Evolutionary conservation across 2,113 vertebrate genomes (phyloP), one percentile per base, ranked within the genome.

Genomic region (Podarcis raffonei): DNA sequence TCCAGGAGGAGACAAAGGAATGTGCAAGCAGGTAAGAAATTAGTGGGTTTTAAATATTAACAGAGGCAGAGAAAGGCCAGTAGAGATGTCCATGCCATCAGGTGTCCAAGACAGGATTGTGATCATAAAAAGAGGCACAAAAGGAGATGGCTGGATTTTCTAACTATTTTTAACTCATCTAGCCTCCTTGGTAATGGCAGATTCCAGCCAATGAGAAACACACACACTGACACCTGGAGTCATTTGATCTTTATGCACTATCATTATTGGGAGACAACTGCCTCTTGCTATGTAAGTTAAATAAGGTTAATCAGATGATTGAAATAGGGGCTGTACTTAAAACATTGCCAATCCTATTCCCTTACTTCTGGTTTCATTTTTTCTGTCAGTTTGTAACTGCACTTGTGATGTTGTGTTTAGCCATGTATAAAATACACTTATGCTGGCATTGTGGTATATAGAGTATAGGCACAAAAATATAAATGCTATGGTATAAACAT

Each of bases 131-230:
- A 84, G 75, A 78, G 86, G 93, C 87, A 93, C 93, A 87, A 92
- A 69, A 95, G 85, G 90, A 87, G 88, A 89, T 90, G 69, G 87
- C 90, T 94, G 91, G 93, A 94, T 85, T 75, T 85, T 42, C 57
- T 86, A 42, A 30, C 27, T 37, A 92, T 89, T 94, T 95, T 62
- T 62, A 92, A 93, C 92, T 94, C 85, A 88, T 85, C 83, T 94
- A 91, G 93, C 92, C 92, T 91, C 93, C 89, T 94, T 94, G 94
- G 83, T 93, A 90, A 92, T 85, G 89, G 91, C 92, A 95, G 93
- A 90, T 81, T 87, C 93, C 93, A 87, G 92, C 93, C 94, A 94
- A 93, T 92, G 91, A 93, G 93, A 90, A 93, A 92, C 23, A 18
- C 65, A 66, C 65, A 66, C 65, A 66, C 23, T 66, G 65, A 66